Base-by-base conservation (phyloP, 2,797 vertebrate genomes). In the Alfaro cultratus region DNA sequence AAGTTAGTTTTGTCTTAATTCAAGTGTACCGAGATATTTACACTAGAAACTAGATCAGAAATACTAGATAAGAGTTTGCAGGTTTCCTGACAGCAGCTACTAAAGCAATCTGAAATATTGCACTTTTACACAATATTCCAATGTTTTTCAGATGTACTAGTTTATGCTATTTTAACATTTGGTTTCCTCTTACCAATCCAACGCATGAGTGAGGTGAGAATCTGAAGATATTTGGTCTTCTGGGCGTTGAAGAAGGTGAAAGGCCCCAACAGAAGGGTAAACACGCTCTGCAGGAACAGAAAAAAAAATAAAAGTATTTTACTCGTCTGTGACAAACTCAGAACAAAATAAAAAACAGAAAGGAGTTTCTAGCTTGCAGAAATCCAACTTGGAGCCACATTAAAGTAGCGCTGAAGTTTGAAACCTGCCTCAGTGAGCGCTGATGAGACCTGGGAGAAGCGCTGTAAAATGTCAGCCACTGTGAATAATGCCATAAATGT, bases 201-300 rank as follows among this genome's bases (percentile, higher is more conserved):
- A 82, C 98, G 96, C 98, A 99, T 98, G 62, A 99, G 89, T 0
- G 98, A 99, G 0, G 98, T 99, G 91, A 99, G 91, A 81, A 99
- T 97, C 93, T 99, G 98, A 21, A 99, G 97, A 80, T 99, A 99
- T 89, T 99, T 99, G 74, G 98, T 99, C 95, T 99, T 99, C 96
- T 99, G 98, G 53, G 98, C 97, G 2, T 95, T 98, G 90, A 99
- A 99, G 95, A 99, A 99, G 76, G 97, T 97, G 91, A 99, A 99
- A 0, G 98, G 98, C 21, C 98, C 98, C 76, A 99, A 88, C 21
- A 97, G 81, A 26, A 99, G 85, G 0, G 96, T 96, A 92, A 99
- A 99, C 5, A 94, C 77, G 16, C 94, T 94, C 98, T 99, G 93
- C 39, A 83, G 8, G 55, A 73, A 9, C 46, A 26, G 21, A 36